phyloP scores from a whole-genome alignment of 1,140 invertebrate species.

The Spodoptera litura region DNA sequence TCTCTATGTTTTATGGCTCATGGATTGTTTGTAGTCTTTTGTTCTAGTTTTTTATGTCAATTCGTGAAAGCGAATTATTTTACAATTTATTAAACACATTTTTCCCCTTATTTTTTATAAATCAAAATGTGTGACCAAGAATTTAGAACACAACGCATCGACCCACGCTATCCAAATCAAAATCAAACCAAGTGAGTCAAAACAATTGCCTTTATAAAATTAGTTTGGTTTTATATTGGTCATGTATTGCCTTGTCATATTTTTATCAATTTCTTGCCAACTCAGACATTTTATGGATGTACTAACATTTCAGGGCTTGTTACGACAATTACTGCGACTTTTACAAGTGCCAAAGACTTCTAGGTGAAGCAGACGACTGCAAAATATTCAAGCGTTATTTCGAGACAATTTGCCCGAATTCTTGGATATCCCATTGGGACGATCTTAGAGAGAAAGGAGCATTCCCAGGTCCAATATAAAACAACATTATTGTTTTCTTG shows the following conservation, averaged over 20 bases:
- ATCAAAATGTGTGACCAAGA: constrained; percentile 69
- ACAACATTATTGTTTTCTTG: neutral
- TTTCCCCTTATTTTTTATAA: neutral
- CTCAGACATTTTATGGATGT: neutral
- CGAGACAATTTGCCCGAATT: constrained; percentile 80
- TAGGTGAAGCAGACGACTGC: constrained; percentile 77
- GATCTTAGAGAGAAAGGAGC: constrained; percentile 73
- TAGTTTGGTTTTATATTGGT: neutral
- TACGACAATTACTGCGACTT: constrained; percentile 82
- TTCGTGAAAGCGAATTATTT: neutral
- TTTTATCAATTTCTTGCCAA: neutral
- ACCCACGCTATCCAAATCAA: constrained; percentile 77
- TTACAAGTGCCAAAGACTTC: constrained; percentile 72
- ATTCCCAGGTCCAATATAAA: constrained; percentile 76
- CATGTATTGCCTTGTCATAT: neutral
- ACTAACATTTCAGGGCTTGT: constrained; percentile 65
- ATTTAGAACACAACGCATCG: constrained; percentile 74
- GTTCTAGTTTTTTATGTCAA: too few species aligned
- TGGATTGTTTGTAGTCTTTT: too few species aligned
- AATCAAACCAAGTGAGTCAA: constrained; percentile 76
- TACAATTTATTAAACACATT: neutral
- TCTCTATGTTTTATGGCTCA: too few species aligned
- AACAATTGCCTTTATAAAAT: too few species aligned
- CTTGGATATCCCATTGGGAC: constrained; percentile 79
- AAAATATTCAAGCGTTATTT: constrained; percentile 81